Evolutionary conservation across 2,797 vertebrate genomes (phyloP).

Genomic region (Clarias pachynema): DNA sequence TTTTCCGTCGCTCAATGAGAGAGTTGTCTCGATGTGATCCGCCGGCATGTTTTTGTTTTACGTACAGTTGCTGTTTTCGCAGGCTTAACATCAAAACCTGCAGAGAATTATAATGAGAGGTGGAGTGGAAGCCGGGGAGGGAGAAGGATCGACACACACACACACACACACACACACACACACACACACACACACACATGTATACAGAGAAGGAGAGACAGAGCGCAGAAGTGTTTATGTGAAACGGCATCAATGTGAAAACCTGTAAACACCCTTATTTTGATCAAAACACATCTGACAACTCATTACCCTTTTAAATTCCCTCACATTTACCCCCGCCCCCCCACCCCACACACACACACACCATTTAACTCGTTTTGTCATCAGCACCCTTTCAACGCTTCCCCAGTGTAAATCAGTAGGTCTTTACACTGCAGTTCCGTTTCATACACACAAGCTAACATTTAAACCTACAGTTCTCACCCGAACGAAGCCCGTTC

Average conservation of each 20-base stretch:
- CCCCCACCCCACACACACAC: conserved; percentile 11
- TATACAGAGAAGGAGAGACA: not conserved
- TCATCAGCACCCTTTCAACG: not conserved
- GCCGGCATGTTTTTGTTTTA: conserved; percentile 15
- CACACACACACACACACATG: no score
- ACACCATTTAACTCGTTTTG: not conserved
- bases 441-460: conserved; percentile 2
- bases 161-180: no score
- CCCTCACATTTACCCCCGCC: conserved; percentile 23
- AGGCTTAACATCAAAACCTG: conserved; percentile 37
- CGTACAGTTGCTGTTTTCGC: conserved; percentile 56
- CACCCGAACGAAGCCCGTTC: not conserved
- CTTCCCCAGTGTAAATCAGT: not conserved
- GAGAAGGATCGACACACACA: not conserved
- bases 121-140: not conserved
- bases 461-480: not conserved
- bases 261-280: conserved; percentile 12
- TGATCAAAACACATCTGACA: conserved; percentile 45
- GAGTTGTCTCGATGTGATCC: not conserved
- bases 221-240: not conserved
- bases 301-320: conserved; percentile 29
- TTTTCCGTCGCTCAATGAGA: not conserved
- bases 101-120: not conserved
- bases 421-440: not conserved
- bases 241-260: not conserved